These are phyloP conservation scores for Sclerodermus sp. DNA, from an alignment of 2,888 invertebrate genomes.

Conservation along the genomic window DNA sequence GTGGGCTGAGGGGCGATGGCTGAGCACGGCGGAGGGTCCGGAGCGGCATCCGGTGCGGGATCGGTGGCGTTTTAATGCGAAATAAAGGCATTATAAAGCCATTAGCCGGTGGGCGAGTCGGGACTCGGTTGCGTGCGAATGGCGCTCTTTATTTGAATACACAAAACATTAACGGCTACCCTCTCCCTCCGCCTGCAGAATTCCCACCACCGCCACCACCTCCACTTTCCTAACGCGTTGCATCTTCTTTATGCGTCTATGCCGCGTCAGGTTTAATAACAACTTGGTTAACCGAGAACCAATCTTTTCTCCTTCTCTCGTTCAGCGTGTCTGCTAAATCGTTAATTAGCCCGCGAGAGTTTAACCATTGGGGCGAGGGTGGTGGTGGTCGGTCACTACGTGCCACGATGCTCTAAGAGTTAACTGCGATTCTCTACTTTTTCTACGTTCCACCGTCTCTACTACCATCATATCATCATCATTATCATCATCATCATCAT, in stretches of 20 bases:
- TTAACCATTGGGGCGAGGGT: too few species aligned
- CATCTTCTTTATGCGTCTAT: constrained; percentile 8
- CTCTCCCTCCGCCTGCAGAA: constrained; percentile 4
- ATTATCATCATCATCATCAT: too few species aligned
- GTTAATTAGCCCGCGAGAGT: too few species aligned
- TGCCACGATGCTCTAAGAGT: too few species aligned
- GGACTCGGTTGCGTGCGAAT: constrained; percentile 42
- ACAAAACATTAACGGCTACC: constrained; percentile 50
- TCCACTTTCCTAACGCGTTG: constrained; percentile 5
- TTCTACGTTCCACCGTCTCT: too few species aligned
- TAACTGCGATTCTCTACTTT: too few species aligned
- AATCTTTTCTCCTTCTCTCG: too few species aligned
- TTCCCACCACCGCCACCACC: constrained; percentile 1
- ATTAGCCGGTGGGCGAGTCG: constrained; percentile 39
- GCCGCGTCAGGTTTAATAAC: constrained; percentile 15
- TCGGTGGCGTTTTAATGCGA: constrained; percentile 43
- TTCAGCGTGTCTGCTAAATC: too few species aligned
- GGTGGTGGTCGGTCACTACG: too few species aligned
- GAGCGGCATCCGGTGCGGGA: constrained; percentile 7
- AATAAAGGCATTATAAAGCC: constrained; percentile 56
- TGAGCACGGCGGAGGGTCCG: constrained; percentile 3
- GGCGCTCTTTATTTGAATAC: constrained; percentile 51
- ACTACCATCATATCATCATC: too few species aligned
- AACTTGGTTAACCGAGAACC: too few species aligned
- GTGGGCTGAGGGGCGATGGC: neutral